Conservation (phyloP, 2,113 vertebrate genomes). For the Cyanoderma ruficeps region DNA sequence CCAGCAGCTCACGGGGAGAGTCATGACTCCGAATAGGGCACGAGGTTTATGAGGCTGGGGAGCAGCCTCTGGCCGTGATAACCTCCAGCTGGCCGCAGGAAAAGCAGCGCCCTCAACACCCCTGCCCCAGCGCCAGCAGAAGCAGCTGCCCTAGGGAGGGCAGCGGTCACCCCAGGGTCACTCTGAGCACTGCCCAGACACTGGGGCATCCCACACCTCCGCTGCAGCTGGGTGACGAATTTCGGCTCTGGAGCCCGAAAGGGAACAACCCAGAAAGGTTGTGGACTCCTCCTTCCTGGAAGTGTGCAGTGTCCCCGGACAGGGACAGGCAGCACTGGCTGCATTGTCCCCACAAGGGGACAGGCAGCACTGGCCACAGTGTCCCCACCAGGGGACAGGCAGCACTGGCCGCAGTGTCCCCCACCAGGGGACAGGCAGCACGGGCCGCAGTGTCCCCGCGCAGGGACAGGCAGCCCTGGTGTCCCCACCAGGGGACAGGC, state of each 20-base stretch:
- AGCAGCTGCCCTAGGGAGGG: neutral
- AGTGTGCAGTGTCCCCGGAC: no score
- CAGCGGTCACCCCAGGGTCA: neutral
- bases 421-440: no score
- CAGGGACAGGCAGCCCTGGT: no score
- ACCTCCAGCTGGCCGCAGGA: slow-evolving; percentile 65
- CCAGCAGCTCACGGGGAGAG: slow-evolving; percentile 72
- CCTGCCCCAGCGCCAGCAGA: neutral
- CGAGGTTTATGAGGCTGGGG: slow-evolving; percentile 78
- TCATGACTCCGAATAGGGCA: slow-evolving; percentile 82
- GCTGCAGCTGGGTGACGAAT: accelerated
- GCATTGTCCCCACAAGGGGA: no score
- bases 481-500: no score
- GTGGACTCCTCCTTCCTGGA: no score
- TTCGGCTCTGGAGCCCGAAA: accelerated
- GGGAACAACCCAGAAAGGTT: neutral
- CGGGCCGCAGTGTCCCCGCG: no score
- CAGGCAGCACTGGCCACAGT: no score
- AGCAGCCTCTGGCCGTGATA: slow-evolving; percentile 67
- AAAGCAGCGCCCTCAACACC: neutral
- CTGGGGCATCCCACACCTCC: accelerated
- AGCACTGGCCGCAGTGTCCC: no score
- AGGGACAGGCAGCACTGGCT: no score
- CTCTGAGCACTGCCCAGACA: accelerated
- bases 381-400: no score